Evolutionary conservation across 2,797 vertebrate genomes (phyloP), one percentile per base, ranked within the genome.

Genomic region (Pipistrellus pygmaeus): DNA sequence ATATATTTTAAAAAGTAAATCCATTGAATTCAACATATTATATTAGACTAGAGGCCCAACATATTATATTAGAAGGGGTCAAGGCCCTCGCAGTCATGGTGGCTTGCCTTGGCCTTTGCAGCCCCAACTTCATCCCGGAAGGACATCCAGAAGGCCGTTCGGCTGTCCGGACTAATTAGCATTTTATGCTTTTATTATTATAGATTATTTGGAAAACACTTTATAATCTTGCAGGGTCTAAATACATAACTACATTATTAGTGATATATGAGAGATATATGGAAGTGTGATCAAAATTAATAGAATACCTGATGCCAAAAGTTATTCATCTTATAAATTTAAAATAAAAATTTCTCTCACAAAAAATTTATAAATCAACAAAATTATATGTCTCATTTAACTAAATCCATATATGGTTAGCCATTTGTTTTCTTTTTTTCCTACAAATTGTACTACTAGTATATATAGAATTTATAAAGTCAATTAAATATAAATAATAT

Each of bases 401-500:
- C 41, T 90, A 81, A 48, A 27, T 55, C 13, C 32, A 90, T 25
- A 4, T 27, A 83, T 12, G 6, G 11, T 72, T 89, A 85, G 38
- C 27, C 18, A 84, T 44, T 77, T 85, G 44, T 66, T 57, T 44
- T 62, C 12, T 69, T 82, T 72, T 21, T 21, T 10, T 12, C 18
- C 15, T 69, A 81, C 68, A 78, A 85, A 66, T 6, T 72, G 0
- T 60, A 64, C 23, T 14, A 83, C 2, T 51, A 66, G 60, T 66
- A 20, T 75, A 85, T 23, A 20, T 75, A 10, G 0, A 82, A 44
- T 64, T 81, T 51, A 84, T 15, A 32, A 90, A 88, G 38, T 88
- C 69, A 92, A 75, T 81, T 81, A 90, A 90, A 81, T 55, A 78
- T 78, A 94, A 84, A 21, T 14, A 91, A 17, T 75, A 48, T 14